A percentile compares a stretch with the other conserved stretches of the same genome.
phyloP scores from a whole-genome alignment of 2,888 invertebrate species.

The Calliscelio sp. region DNA sequence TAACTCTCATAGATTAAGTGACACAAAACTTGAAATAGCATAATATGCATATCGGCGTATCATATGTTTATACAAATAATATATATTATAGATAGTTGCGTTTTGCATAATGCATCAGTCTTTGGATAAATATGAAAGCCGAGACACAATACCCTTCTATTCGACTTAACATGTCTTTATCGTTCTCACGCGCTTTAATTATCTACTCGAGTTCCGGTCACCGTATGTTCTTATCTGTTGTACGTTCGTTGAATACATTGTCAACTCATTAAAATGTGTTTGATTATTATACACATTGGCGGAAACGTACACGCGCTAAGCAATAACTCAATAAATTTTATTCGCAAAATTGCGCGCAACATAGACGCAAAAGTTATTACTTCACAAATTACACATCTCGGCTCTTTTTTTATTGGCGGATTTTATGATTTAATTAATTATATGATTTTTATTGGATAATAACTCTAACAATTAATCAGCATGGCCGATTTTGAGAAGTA shows the following conservation, averaged over 20 bases:
- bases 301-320: constrained; percentile 36
- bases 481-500: too few relatives aligned
- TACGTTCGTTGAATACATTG: constrained; percentile 72
- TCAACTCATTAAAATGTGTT: constrained; percentile 74
- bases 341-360: neutral
- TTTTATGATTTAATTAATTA: too few relatives aligned
- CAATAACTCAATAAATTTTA: constrained; percentile 37
- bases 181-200: constrained; percentile 75
- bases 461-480: too few relatives aligned
- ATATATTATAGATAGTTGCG: constrained; percentile 69
- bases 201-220: constrained; percentile 74
- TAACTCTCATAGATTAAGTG: constrained; percentile 28
- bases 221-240: constrained; percentile 72
- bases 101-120: constrained; percentile 72
- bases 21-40: constrained; percentile 15
- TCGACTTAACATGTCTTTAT: constrained; percentile 70
- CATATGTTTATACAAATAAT: constrained; percentile 66
- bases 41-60: constrained; percentile 60
- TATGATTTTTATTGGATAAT: too few relatives aligned
- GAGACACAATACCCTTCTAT: constrained; percentile 71
- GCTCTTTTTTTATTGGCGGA: too few relatives aligned
- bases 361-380: too few relatives aligned
- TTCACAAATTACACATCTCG: too few relatives aligned
- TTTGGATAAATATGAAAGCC: constrained; percentile 72
- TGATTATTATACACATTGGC: constrained; percentile 56